Base-by-base conservation (phyloP, 1,140 invertebrate genomes). In the Caenorhabditis remanei region DNA sequence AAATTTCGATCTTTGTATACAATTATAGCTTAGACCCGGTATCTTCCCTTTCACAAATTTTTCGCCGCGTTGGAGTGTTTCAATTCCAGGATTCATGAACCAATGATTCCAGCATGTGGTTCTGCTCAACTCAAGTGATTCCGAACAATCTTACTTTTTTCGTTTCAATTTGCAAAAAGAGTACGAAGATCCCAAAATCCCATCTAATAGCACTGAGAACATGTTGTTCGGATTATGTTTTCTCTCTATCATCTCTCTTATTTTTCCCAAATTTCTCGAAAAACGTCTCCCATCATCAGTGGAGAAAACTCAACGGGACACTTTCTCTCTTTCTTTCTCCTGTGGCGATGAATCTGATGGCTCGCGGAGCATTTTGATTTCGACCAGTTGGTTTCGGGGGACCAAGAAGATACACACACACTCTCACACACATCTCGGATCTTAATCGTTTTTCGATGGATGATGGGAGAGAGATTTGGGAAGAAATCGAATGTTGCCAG, bases 171-270 rank as follows among this genome's bases (percentile, higher is more conserved):
- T 71, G n/a, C 41, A 71, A 46, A 46, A 24, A 79, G 46, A 79
- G 46, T 53, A 79, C 46, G 7, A 50, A 79, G 21, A 50, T 79
- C 7, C 71, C 4, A 21, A 41, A 50, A 50, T 24, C 67, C 46
- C 67, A 79, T 79, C 71, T 79, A 50, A 79, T 50, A 50, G 21
- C 41, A 71, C 14, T 71, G 71, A 11, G 46, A 79, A 50, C 71
- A 79, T 79, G 71, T 79, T 79, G 71, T 79, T 79, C 46, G 71
- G 46, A 79, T 79, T 79, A 79, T 50, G 46, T 79, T 79, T 79
- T 50, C 24, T 79, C 24, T 24, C 43, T 79, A 79, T 50, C 71
- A 48, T 79, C 46, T 50, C 24, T 58, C 56, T 8, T 19, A 21
- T 58, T 21, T 21, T n/a, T 65, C 40, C 43, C 67, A 46, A 48